Evolutionary conservation across 2,888 invertebrate genomes (phyloP).

Genomic region (Peribatodes rhomboidaria): DNA sequence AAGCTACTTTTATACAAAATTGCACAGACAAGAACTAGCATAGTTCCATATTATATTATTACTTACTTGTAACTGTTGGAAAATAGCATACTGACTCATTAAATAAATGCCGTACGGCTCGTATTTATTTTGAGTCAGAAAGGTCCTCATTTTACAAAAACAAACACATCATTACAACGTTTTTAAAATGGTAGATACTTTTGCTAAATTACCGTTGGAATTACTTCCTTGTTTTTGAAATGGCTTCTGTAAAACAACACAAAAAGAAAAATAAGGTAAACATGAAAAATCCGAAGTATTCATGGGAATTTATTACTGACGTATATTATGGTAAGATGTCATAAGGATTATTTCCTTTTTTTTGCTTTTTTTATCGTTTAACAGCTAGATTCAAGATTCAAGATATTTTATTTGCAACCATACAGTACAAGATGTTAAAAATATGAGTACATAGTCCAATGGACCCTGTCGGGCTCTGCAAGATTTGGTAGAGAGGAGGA

Average conservation of each 20-base stretch:
- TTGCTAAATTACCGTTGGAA: slow-evolving; percentile 34
- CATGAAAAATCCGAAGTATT: neutral
- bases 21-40: no score
- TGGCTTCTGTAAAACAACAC: neutral
- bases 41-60: no score
- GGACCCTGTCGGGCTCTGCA: no score
- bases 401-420: no score
- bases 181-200: slow-evolving; percentile 35
- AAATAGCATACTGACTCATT: slow-evolving; percentile 15
- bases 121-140: slow-evolving; percentile 40
- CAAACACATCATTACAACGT: slow-evolving; percentile 39
- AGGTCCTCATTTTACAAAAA: slow-evolving; percentile 40
- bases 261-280: no score
- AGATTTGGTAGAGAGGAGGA: no score
- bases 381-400: no score
- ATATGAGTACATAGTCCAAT: no score
- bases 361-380: no score
- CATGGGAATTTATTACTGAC: neutral
- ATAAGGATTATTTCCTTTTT: no score
- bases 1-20: no score
- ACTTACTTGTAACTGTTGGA: neutral
- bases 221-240: slow-evolving; percentile 3
- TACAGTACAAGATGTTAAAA: no score
- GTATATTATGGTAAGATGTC: neutral
- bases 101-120: slow-evolving; percentile 19